These are phyloP conservation scores for Rana temporaria DNA, from an alignment of 2,113 vertebrate species.

Conservation along the genomic window DNA sequence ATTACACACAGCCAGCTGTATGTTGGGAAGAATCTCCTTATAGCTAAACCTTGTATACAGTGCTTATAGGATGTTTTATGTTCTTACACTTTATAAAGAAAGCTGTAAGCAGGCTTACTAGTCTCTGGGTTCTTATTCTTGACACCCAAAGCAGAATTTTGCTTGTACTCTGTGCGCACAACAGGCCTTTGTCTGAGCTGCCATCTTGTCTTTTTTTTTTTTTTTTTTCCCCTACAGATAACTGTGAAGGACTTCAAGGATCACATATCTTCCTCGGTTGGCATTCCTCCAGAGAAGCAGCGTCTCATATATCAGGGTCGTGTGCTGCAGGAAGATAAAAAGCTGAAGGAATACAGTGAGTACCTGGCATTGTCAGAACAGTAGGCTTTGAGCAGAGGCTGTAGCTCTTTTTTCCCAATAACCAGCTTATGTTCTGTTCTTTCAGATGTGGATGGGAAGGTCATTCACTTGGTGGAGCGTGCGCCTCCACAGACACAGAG, in stretches of 20 bases:
- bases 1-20: too few relatives aligned
- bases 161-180: too few relatives aligned
- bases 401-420: not conserved
- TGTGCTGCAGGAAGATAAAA: conserved; percentile 90
- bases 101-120: not conserved
- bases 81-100: too few relatives aligned
- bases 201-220: not conserved
- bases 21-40: too few relatives aligned
- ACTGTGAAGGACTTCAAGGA: conserved; percentile 92
- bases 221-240: conserved; percentile 69
- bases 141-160: not conserved
- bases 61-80: too few relatives aligned
- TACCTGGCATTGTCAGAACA: not conserved
- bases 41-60: too few relatives aligned
- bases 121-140: not conserved
- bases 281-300: conserved; percentile 88
- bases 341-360: conserved; percentile 89
- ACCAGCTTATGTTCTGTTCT: not conserved
- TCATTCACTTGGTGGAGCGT: conserved; percentile 91
- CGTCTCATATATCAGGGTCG: conserved; percentile 91
- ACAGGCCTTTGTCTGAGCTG: not conserved
- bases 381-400: too few relatives aligned
- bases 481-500: conserved; percentile 86
- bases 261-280: conserved; percentile 86
- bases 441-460: conserved; percentile 89